Conservation (phyloP, 2,888 invertebrate species). For the Catocala sponsa region DNA sequence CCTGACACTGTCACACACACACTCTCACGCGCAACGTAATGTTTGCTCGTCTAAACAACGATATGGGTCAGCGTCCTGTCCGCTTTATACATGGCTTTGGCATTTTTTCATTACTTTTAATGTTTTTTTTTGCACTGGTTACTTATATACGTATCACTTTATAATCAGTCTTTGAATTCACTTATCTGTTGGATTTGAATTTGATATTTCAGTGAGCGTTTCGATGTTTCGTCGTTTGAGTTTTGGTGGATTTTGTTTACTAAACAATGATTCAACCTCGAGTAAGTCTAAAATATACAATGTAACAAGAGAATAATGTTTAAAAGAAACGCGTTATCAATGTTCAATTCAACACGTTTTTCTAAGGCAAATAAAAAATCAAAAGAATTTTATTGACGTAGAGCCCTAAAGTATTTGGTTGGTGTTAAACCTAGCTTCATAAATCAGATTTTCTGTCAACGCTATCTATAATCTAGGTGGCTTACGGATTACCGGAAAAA, state of each 20-base stretch:
- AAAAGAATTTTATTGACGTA: background rate
- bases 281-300: background rate
- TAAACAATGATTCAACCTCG: background rate
- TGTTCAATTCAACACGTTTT: background rate
- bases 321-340: background rate
- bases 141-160: slow-evolving; percentile 50
- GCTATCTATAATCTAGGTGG: slow-evolving; percentile 25
- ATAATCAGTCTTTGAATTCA: slow-evolving; percentile 34
- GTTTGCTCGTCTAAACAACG: slow-evolving; percentile 60
- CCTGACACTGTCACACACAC: slow-evolving; percentile 79
- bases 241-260: slow-evolving; percentile 12
- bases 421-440: slow-evolving; percentile 11
- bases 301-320: background rate
- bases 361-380: background rate
- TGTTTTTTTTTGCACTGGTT: slow-evolving; percentile 56
- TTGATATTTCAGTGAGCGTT: slow-evolving; percentile 49
- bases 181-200: slow-evolving; percentile 43
- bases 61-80: slow-evolving; percentile 84
- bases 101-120: slow-evolving; percentile 70
- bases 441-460: slow-evolving; percentile 39
- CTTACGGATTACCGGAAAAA: slow-evolving; percentile 47
- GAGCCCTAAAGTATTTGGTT: background rate
- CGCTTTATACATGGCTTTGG: slow-evolving; percentile 70
- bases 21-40: slow-evolving; percentile 64
- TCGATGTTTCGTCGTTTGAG: slow-evolving; percentile 58